Conservation (phyloP, 37 sponge, comb jelly and placozoan genomes). For the Mnemiopsis leidyi region DNA sequence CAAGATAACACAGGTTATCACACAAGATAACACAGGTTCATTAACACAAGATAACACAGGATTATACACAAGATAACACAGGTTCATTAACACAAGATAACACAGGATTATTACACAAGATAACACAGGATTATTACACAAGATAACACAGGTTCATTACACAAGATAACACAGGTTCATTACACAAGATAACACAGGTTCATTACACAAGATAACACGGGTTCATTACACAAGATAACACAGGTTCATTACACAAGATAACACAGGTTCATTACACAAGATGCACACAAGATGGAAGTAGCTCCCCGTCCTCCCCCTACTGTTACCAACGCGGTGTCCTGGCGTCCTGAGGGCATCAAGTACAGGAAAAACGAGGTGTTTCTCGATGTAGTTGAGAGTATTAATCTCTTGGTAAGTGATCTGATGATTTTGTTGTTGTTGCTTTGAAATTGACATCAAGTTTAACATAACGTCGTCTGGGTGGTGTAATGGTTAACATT, state of each 20-base stretch:
- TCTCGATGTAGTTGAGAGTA: slow-evolving; percentile 93
- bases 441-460: no score
- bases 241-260: not conserved
- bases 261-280: slow-evolving; percentile 93
- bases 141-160: slow-evolving; percentile 88
- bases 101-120: not conserved
- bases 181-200: no score
- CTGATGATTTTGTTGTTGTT: no score
- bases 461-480: no score
- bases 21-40: no score
- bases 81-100: no score
- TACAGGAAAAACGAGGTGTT: slow-evolving; percentile 98
- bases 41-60: no score
- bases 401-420: slow-evolving; percentile 85
- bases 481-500: no score
- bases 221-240: not conserved
- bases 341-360: slow-evolving; percentile 89
- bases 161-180: no score
- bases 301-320: slow-evolving; percentile 89
- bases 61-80: no score
- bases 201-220: no score
- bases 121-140: not conserved
- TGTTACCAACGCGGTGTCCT: slow-evolving; percentile 99
- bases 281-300: slow-evolving; percentile 85
- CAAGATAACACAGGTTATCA: no score